Evolutionary conservation across 2,113 vertebrate genomes (phyloP).

Genomic region (Hydrochoerus hydrochaeris): DNA sequence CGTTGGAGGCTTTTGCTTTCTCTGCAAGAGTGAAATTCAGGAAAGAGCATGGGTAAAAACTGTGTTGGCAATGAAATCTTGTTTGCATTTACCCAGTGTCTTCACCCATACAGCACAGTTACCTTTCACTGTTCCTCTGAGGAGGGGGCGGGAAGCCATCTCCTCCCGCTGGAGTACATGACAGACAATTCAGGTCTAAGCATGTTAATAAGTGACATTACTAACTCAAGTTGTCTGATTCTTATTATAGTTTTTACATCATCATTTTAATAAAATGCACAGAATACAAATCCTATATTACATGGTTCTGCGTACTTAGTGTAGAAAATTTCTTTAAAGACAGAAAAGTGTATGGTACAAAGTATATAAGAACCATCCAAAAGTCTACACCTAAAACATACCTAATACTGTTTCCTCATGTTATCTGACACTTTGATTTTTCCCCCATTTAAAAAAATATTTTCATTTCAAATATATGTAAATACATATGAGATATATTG

Average conservation of each 20-base stretch:
- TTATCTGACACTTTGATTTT: neutral
- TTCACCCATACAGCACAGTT: neutral
- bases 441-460: neutral
- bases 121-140: neutral
- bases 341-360: neutral
- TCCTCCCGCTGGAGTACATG: neutral
- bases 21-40: constrained; percentile 85
- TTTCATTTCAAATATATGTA: constrained; percentile 13
- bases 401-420: neutral
- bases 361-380: neutral
- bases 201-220: neutral
- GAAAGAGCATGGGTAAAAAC: constrained; percentile 46
- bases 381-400: neutral
- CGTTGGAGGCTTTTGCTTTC: constrained; percentile 94
- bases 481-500: neutral
- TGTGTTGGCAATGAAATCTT: neutral
- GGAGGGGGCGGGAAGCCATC: neutral
- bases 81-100: neutral
- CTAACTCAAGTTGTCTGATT: neutral
- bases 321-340: constrained; percentile 23
- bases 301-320: neutral
- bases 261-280: neutral
- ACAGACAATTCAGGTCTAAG: neutral
- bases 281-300: neutral
- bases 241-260: neutral